Conservation (phyloP, 2,888 invertebrate genomes). For the Toxonevra muliebris region DNA sequence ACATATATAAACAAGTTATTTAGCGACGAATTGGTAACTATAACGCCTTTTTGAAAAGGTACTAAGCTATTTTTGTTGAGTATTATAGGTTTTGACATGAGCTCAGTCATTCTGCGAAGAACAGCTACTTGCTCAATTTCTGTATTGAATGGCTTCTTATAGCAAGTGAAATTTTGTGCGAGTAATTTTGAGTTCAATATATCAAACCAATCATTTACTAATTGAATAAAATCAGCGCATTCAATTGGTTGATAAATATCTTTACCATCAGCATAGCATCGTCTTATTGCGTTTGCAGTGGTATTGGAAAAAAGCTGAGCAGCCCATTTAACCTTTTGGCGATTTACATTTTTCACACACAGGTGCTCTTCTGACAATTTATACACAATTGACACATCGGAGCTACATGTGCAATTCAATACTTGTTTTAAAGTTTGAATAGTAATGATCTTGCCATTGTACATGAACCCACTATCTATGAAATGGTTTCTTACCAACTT, state of each 20-base stretch:
- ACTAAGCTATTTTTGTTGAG: not conserved
- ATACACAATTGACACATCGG: constrained; percentile 20
- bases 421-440: constrained; percentile 9
- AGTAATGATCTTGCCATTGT: constrained; percentile 27
- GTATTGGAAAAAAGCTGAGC: constrained; percentile 28
- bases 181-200: constrained; percentile 31
- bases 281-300: constrained; percentile 29
- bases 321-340: constrained; percentile 29
- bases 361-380: constrained; percentile 27
- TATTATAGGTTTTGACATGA: too few relatives aligned
- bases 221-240: constrained; percentile 38
- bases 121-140: too few relatives aligned
- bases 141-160: too few relatives aligned
- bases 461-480: constrained; percentile 33
- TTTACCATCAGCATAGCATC: constrained; percentile 18
- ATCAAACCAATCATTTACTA: constrained; percentile 42
- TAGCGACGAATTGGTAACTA: not conserved
- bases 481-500: constrained; percentile 40
- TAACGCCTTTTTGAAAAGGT: not conserved
- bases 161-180: not conserved
- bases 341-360: not conserved
- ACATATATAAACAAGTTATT: not conserved
- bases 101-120: too few relatives aligned
- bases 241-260: constrained; percentile 33
- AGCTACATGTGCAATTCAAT: constrained; percentile 9